Conservation (phyloP, 2,797 vertebrate species). For the Xiphorhynchus erythropygius region DNA sequence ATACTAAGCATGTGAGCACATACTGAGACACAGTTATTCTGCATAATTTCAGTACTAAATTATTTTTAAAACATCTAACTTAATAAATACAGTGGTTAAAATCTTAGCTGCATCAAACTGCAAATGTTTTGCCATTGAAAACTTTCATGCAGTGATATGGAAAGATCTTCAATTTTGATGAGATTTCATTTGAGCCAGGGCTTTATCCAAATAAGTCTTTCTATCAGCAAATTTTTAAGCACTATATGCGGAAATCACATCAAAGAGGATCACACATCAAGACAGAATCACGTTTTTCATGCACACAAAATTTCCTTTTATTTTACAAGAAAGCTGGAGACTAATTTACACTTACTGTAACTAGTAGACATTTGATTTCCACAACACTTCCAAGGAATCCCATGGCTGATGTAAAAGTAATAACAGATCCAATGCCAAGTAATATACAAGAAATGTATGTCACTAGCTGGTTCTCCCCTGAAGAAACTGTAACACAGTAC, state of each 20-base stretch:
- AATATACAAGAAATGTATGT: conserved; percentile 8
- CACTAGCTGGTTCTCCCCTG: neutral
- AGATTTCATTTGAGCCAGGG: neutral
- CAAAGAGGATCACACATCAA: neutral
- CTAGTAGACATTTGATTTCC: conserved; percentile 18
- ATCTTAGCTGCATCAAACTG: neutral
- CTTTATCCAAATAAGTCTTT: neutral
- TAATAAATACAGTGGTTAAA: neutral
- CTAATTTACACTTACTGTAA: conserved; percentile 10
- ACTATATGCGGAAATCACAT: neutral
- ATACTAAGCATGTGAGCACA: neutral
- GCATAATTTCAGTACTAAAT: neutral
- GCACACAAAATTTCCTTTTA: neutral
- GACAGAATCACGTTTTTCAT: neutral
- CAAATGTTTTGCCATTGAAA: neutral
- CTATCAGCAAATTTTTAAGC: neutral
- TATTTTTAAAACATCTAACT: neutral
- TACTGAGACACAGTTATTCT: neutral
- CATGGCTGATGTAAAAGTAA: conserved; percentile 3
- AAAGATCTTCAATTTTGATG: neutral
- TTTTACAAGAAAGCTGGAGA: neutral
- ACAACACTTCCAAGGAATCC: conserved; percentile 28
- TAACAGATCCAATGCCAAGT: conserved; percentile 6
- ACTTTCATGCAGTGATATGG: neutral
- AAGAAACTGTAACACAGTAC: conserved; percentile 5